Evolutionary conservation across 2,888 invertebrate species (phyloP).

Genomic region (Hemithea aestivaria): DNA sequence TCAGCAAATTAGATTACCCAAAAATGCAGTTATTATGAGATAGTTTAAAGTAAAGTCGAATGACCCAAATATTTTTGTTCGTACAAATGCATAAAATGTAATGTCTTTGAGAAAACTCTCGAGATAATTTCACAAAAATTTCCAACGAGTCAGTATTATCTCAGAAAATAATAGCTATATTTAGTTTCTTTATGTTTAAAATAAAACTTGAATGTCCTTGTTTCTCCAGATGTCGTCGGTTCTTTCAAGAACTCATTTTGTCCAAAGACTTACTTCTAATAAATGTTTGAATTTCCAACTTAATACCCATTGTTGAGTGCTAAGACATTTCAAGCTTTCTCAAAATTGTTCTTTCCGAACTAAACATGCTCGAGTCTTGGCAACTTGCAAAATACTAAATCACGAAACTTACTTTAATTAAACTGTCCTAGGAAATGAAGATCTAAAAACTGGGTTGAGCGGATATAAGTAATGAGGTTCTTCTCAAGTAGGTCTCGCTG

Average conservation of each 20-base stretch:
- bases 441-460: slow-evolving; percentile 10
- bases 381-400: slow-evolving; percentile 15
- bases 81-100: too few species aligned
- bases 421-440: slow-evolving; percentile 5
- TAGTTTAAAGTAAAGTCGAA: too few species aligned
- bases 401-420: slow-evolving; percentile 15
- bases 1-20: too few species aligned
- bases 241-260: background rate
- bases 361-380: slow-evolving; percentile 9
- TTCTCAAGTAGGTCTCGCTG: slow-evolving; percentile 8
- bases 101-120: background rate
- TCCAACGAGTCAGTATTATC: too few species aligned
- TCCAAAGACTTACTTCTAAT: background rate
- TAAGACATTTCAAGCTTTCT: background rate
- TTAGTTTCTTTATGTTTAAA: too few species aligned
- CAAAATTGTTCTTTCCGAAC: slow-evolving; percentile 4
- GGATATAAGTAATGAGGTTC: slow-evolving; percentile 17
- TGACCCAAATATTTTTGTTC: too few species aligned
- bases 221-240: too few species aligned
- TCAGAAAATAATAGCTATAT: too few species aligned
- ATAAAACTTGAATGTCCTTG: too few species aligned
- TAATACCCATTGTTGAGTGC: slow-evolving; percentile 2
- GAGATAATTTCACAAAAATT: too few species aligned
- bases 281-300: slow-evolving; percentile 2
- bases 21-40: too few species aligned